phyloP scores from a whole-genome alignment of 2,797 vertebrate genomes.

The Paratrypauchen microcephalus region DNA sequence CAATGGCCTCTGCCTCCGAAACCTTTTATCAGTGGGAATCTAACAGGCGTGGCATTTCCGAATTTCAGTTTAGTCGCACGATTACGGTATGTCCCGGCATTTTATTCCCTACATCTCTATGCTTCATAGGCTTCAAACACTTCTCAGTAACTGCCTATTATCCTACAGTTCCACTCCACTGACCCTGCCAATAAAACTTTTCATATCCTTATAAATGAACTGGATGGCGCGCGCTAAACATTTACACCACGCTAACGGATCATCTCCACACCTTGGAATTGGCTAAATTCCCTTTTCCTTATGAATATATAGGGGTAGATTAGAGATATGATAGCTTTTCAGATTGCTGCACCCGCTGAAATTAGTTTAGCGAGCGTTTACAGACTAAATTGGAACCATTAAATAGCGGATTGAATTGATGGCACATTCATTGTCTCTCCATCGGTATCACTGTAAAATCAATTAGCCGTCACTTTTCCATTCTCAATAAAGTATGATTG shows the following conservation, averaged over 20 bases:
- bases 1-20: constrained; percentile 81
- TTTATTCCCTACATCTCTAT: constrained; percentile 99
- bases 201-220: constrained; percentile 99
- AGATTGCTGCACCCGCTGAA: constrained; percentile 99
- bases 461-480: constrained; percentile 99
- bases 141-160: constrained; percentile 99
- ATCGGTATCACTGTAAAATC: constrained; percentile 99
- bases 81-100: constrained; percentile 99
- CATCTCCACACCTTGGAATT: constrained; percentile 99
- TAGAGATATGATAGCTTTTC: constrained; percentile 99
- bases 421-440: constrained; percentile 99
- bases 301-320: constrained; percentile 99
- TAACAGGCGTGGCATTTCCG: constrained; percentile 85
- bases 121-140: constrained; percentile 96
- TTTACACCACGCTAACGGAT: constrained; percentile 99
- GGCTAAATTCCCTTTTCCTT: constrained; percentile 99
- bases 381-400: constrained; percentile 99
- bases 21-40: constrained; percentile 86
- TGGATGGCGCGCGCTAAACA: constrained; percentile 99
- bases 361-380: constrained; percentile 99
- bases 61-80: constrained; percentile 97
- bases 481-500: constrained; percentile 98
- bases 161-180: constrained; percentile 98
- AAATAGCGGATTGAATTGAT: constrained; percentile 99
- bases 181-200: constrained; percentile 99